Percentiles rank a stretch among this genome's conserved stretches.
phyloP scores from a whole-genome alignment of 2,888 invertebrate species.

The Plutella xylostella region DNA sequence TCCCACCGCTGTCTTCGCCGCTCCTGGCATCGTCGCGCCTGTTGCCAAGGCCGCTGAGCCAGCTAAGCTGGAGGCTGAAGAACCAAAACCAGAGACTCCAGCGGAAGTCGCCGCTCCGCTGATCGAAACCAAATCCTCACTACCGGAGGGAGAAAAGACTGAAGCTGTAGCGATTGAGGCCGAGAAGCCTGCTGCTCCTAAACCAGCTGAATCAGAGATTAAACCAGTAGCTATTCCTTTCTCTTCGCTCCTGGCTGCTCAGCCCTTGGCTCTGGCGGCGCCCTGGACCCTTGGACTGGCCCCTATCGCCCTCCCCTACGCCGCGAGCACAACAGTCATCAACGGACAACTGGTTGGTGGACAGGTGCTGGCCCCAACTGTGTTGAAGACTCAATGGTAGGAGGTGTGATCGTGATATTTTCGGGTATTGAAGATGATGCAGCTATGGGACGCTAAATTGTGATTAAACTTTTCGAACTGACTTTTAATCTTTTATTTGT shows the following conservation, averaged over 20 bases:
- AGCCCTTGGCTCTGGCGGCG: neutral
- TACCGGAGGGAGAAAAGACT: neutral
- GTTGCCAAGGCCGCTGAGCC: conserved; percentile 3
- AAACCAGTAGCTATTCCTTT: neutral
- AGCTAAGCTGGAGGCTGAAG: no score
- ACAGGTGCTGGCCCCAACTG: conserved; percentile 8
- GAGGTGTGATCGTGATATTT: no score
- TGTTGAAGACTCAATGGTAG: conserved; percentile 14
- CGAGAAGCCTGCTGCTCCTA: neutral
- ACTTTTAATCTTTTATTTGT: no score
- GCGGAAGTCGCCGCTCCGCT: no score
- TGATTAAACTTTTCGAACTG: no score
- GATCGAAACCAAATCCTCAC: neutral
- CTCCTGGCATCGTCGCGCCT: neutral
- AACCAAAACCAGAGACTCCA: neutral
- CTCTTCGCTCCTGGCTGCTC: neutral
- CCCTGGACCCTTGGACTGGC: neutral
- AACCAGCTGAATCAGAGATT: neutral
- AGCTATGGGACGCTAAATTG: no score
- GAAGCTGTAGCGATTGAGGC: neutral
- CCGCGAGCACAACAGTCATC: neutral
- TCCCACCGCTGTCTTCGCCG: neutral
- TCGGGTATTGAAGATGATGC: no score
- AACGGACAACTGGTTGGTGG: neutral
- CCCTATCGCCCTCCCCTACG: neutral